Evolutionary conservation across 2,113 vertebrate genomes (phyloP), one percentile per base, ranked within the genome.

Genomic region (Phalacrocorax pelagicus): DNA sequence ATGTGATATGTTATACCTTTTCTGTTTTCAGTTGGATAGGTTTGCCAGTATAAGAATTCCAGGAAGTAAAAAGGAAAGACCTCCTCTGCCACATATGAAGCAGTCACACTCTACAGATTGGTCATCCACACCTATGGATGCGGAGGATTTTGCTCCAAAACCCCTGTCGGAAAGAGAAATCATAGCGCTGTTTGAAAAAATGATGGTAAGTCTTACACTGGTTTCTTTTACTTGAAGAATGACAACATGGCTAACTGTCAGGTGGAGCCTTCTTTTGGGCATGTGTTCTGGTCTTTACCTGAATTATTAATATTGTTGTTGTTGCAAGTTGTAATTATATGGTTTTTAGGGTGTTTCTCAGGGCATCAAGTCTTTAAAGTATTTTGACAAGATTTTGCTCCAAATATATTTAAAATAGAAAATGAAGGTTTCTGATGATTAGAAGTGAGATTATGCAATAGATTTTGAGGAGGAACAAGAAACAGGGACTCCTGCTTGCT

Each of bases 11-110:
- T 79, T 69, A 19, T 20, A 63, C 11, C 34, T 84, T 85, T 67
- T 96, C 30, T 93, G 7, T 96, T 96, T 96, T 57, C 90, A 97
- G 96, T 54, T 97, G 94, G 96, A 97, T 82, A 94, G 96, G 75
- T 96, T 97, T 92, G 92, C 96, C 85, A 97, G 96, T 58, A 96
- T 97, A 91, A 96, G 93, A 77, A 97, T 97, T 85, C 95, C 96
- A 65, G 95, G 46, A 88, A 94, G 87, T 81, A 97, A 97, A 72
- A 97, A 97, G 38, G 96, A 97, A 79, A 94, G 96, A 90, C 96
- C 93, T 87, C 81, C 81, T 85, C 78, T 97, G 77, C 87, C 29
- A 0, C 70, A 88, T 61, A 85, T 94, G 93, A 97, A 97, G 81
- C 93, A 90, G 22, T 95, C 96, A 8, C 49, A 94, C 67, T 96